Conservation (phyloP, 2,113 vertebrate genomes). For the Vimba vimba region DNA sequence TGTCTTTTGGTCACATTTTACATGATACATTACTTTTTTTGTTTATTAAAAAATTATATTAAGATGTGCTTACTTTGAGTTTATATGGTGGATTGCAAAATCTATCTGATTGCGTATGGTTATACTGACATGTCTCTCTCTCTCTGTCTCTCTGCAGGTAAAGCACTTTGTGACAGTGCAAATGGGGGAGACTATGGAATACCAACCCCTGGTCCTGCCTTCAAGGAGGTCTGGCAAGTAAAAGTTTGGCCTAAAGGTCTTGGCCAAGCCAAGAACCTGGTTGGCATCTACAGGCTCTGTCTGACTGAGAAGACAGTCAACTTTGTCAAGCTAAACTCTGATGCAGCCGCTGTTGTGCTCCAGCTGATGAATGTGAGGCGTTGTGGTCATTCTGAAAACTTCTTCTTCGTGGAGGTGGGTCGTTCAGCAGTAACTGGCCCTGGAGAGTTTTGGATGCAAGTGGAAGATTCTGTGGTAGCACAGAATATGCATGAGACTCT, state of each 20-base stretch:
- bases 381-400: slow-evolving; percentile 83
- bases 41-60: background rate
- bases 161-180: slow-evolving; percentile 66
- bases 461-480: slow-evolving; percentile 80
- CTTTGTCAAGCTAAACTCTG: slow-evolving; percentile 81
- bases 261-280: slow-evolving; percentile 80
- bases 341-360: slow-evolving; percentile 79
- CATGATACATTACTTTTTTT: no score
- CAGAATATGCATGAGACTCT: slow-evolving; percentile 87
- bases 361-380: slow-evolving; percentile 84
- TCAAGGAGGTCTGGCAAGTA: slow-evolving; percentile 87
- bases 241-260: slow-evolving; percentile 84
- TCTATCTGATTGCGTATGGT: background rate
- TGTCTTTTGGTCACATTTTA: no score
- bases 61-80: background rate
- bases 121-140: background rate
- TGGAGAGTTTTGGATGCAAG: slow-evolving; percentile 87
- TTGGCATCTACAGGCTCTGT: slow-evolving; percentile 81
- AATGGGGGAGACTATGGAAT: slow-evolving; percentile 71
- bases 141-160: slow-evolving; percentile 67
- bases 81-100: background rate
- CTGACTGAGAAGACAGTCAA: slow-evolving; percentile 81
- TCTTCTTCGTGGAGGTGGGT: slow-evolving; percentile 86
- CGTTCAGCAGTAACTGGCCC: slow-evolving; percentile 80
- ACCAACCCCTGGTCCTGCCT: slow-evolving; percentile 74